A percentile compares a stretch with the other conserved stretches of the same genome.
Conservation (phyloP, 2,797 vertebrate genomes). For the Psittacula echo region DNA sequence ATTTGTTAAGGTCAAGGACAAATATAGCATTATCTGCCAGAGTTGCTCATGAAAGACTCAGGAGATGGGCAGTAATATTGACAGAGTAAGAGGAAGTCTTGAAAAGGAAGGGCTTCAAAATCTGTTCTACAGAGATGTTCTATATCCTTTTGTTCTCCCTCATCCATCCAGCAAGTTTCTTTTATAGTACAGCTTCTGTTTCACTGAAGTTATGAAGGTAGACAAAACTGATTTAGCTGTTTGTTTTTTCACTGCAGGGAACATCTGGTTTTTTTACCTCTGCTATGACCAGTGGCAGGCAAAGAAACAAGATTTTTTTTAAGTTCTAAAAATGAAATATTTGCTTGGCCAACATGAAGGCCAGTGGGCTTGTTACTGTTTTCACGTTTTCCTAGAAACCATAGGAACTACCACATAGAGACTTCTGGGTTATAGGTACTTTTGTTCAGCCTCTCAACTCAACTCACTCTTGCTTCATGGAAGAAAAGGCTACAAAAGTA, state of each 20-base stretch:
- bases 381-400: not conserved
- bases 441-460: not conserved
- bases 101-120: not conserved
- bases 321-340: not conserved
- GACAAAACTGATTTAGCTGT: not conserved
- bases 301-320: not conserved
- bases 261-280: not conserved
- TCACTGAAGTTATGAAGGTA: not conserved
- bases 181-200: not conserved
- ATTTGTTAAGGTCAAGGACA: not conserved
- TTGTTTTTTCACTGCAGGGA: not conserved
- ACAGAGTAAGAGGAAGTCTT: not conserved
- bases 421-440: not conserved
- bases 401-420: not conserved
- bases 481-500: not conserved
- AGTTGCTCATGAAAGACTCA: not conserved
- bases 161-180: not conserved
- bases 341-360: not conserved
- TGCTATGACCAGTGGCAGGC: not conserved
- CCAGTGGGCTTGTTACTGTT: not conserved
- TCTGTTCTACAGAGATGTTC: not conserved
- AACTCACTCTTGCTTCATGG: not conserved
- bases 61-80: not conserved
- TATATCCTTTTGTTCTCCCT: not conserved
- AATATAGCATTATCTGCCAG: not conserved